Conservation (phyloP, 2,797 vertebrate genomes). For the Hephaestus fuliginosus region DNA sequence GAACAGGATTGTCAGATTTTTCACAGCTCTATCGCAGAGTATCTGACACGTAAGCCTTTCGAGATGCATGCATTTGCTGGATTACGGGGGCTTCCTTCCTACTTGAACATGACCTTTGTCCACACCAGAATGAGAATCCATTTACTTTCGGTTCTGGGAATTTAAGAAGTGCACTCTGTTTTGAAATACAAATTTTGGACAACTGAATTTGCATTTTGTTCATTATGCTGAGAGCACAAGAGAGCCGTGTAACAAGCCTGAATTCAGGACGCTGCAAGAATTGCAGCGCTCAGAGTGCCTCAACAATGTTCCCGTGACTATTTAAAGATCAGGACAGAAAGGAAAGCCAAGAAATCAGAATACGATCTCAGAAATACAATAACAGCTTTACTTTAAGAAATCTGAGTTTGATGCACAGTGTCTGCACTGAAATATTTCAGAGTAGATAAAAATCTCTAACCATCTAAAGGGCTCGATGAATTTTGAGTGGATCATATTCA, state of each 20-base stretch:
- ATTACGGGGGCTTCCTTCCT: not conserved
- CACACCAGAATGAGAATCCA: not conserved
- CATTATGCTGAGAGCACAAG: slow-evolving; percentile 24
- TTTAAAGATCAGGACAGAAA: slow-evolving; percentile 42
- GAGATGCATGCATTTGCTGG: not conserved
- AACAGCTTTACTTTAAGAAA: not conserved
- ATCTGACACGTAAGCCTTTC: slow-evolving; percentile 6
- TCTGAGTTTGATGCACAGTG: not conserved
- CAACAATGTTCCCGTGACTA: slow-evolving; percentile 24
- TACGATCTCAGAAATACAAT: slow-evolving; percentile 23
- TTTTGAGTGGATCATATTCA: slow-evolving; percentile 1
- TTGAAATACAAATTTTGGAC: not conserved
- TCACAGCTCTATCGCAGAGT: slow-evolving; percentile 14
- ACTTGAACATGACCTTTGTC: slow-evolving; percentile 12
- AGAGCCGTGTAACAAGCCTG: slow-evolving; percentile 7
- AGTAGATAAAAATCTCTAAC: not conserved
- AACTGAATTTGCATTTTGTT: slow-evolving; percentile 23
- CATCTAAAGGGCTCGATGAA: not conserved
- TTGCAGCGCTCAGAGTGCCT: not conserved
- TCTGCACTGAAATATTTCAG: not conserved
- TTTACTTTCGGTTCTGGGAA: slow-evolving; percentile 10
- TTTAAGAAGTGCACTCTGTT: slow-evolving; percentile 25
- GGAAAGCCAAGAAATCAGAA: slow-evolving; percentile 33
- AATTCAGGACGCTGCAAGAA: slow-evolving; percentile 26
- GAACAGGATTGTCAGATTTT: slow-evolving; percentile 32